These are phyloP conservation scores for Microcebus murinus DNA, from an alignment of 2,113 vertebrate species.

Conservation along the genomic window DNA sequence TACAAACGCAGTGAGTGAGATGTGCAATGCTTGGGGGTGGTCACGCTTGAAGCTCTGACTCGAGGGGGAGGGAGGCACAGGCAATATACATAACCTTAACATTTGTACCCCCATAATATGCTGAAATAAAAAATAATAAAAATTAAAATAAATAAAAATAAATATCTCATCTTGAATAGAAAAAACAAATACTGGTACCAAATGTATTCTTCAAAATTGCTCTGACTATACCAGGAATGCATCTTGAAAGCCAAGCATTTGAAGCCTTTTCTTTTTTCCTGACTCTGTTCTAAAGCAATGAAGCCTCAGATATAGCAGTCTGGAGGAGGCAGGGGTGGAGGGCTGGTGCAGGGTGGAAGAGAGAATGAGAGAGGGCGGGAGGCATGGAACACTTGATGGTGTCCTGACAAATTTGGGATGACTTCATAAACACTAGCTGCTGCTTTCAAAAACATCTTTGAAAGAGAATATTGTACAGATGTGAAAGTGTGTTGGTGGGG, in stretches of 20 bases:
- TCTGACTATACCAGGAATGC: neutral
- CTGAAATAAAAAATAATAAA: too few relatives aligned
- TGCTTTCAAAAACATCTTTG: slow-evolving; percentile 50
- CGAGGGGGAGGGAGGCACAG: too few relatives aligned
- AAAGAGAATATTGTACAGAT: slow-evolving; percentile 37
- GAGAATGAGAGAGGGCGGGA: neutral
- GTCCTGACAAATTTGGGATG: neutral
- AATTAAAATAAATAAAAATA: too few relatives aligned
- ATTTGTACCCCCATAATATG: too few relatives aligned
- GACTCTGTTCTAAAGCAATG: neutral
- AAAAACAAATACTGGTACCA: neutral
- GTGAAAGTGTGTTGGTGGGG: slow-evolving; percentile 63
- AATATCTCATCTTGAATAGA: neutral
- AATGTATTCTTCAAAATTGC: neutral
- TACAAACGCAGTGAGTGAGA: too few relatives aligned
- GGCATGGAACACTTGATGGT: neutral
- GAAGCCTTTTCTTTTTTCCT: neutral
- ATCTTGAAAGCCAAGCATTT: neutral
- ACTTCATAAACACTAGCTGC: slow-evolving; percentile 69
- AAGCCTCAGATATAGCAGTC: neutral
- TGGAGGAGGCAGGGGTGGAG: neutral
- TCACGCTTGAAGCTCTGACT: too few relatives aligned
- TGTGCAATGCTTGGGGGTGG: too few relatives aligned
- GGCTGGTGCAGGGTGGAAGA: neutral
- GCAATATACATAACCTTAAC: too few relatives aligned